phyloP scores from a whole-genome alignment of 2,888 invertebrate species.

The Nymphalis polychloros region DNA sequence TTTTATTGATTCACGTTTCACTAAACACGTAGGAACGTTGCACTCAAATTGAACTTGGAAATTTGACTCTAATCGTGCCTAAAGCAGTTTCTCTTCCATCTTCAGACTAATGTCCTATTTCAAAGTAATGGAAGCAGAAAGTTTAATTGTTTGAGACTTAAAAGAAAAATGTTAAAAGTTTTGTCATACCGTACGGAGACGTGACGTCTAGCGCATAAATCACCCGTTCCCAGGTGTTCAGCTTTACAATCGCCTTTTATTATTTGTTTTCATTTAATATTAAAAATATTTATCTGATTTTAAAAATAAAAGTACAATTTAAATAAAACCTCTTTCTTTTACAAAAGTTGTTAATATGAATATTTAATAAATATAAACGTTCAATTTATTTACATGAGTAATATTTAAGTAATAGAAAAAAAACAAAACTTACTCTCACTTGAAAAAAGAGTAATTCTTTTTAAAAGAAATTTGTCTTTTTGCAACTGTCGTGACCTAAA shows the following conservation, averaged over 20 bases:
- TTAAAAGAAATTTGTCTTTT: constrained; percentile 1
- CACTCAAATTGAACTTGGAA: too few species aligned
- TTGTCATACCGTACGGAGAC: background rate
- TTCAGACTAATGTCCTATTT: constrained; percentile 10
- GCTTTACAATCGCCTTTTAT: constrained; percentile 13
- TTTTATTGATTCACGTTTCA: too few species aligned
- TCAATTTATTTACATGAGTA: too few species aligned
- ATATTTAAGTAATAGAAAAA: background rate
- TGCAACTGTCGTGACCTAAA: background rate
- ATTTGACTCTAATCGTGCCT: too few species aligned
- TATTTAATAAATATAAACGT: too few species aligned
- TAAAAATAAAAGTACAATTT: background rate
- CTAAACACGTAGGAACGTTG: too few species aligned
- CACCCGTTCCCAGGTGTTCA: constrained; percentile 19
- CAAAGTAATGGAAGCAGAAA: constrained; percentile 17
- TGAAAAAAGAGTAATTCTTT: background rate
- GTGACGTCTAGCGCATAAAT: constrained; percentile 9
- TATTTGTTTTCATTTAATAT: constrained; percentile 4
- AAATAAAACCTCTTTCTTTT: background rate
- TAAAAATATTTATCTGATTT: background rate
- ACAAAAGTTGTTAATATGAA: too few species aligned
- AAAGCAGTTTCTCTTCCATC: background rate
- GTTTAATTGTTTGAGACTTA: constrained; percentile 18
- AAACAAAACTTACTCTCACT: background rate
- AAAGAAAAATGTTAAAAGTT: constrained; percentile 23